Base-by-base conservation (phyloP, 2,888 invertebrate species). In the Yponomeuta malinellus region DNA sequence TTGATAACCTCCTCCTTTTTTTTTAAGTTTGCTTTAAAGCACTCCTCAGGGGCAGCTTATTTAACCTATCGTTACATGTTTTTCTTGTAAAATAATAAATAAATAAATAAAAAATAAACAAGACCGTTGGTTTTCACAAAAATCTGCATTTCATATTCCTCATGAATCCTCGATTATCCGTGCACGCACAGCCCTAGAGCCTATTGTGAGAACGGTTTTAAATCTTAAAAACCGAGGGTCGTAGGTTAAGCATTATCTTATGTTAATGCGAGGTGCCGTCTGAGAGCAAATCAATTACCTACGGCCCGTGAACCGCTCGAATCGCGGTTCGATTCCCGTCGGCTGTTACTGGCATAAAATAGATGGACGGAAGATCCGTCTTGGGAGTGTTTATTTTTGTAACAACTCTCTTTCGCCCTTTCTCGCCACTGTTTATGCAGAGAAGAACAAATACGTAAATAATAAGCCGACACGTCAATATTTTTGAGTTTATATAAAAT, bases 221-320 rank as follows among this genome's bases (percentile, higher is more conserved):
- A 87, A 87, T 81, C 90, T 90, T 89, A 87, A 90, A 88, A 89
- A 81, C 77, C 70, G 33, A 23, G 80, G 79, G 90, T 87, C 89
- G 87, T 73, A 83, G 90, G 90, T 90, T 86, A 91, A 90, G 85
- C 89, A 86, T 88, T 90, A 91, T 88, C 90, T 89, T 89, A 91
- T 90, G 91, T 89, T 91, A 91, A 91, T 91, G 90, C 79, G 86
- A 81, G 82, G 87, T 81, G 81, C 80, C 85, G 77, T 76, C 79
- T 86, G 84, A 48, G 86, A 80, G 89, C 89, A 89, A 91, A 91
- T 91, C 91, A 91, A 91, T 91, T 91, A 43, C 43, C 43, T 43
- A 91, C 86, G 82, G 81, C 81, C 78, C 83, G 81, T 89, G 91
- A 90, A 15, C 23, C 52, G 71, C 52, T 71, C 59, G 71, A 31